Conservation (phyloP, 2,888 invertebrate genomes). For the Nineta flava region DNA sequence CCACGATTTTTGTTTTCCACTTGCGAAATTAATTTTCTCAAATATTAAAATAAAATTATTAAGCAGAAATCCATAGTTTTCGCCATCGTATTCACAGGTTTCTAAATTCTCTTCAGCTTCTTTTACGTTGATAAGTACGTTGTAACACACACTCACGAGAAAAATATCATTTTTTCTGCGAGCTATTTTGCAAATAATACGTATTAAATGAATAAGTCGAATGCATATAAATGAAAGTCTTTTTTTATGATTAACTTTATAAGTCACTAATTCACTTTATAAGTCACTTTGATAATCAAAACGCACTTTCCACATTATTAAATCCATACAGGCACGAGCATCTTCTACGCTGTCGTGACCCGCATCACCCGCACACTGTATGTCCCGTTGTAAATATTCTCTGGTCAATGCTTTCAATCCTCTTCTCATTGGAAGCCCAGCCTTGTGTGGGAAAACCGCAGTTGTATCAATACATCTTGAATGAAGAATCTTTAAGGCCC, state of each 20-base stretch:
- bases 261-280: no score
- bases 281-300: constrained; percentile 26
- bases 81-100: no score
- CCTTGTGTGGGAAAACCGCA: constrained; percentile 69
- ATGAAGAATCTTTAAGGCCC: constrained; percentile 73
- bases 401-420: constrained; percentile 67
- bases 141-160: no score
- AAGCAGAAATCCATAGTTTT: no score
- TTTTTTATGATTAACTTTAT: no score
- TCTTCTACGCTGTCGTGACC: constrained; percentile 93
- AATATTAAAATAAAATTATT: no score
- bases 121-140: no score
- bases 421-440: constrained; percentile 67
- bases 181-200: not conserved
- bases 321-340: constrained; percentile 74
- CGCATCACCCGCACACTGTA: constrained; percentile 51
- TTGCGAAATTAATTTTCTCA: no score
- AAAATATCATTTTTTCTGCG: no score
- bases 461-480: constrained; percentile 78
- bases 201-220: not conserved
- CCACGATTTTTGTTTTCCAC: no score
- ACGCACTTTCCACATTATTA: constrained; percentile 65
- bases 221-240: no score
- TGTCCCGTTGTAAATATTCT: constrained; percentile 57
- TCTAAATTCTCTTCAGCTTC: no score